Evolutionary conservation across 1,140 invertebrate genomes (phyloP), one percentile per base, ranked within the genome.

Genomic region (Pygmarrhopalites habei): DNA sequence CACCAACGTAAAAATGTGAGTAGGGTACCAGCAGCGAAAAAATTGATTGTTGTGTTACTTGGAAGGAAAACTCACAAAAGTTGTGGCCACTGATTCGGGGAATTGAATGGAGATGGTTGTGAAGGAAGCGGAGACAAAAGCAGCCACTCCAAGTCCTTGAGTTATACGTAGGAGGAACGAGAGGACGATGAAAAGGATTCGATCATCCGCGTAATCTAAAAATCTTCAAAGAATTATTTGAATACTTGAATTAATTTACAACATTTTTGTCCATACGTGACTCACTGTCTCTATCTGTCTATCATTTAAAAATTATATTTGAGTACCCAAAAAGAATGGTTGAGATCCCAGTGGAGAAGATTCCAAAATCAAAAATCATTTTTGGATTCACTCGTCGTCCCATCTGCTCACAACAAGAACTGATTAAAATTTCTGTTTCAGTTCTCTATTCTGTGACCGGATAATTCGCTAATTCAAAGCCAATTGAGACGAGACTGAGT

Each of bases 311-410:
- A 49, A 51, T 30, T 21, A n/a, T 1, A 21, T 28, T 7, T 15
- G 64, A 66, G 60, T 72, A 78, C 75, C 78, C 79, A 74, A 80
- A 80, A 21, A 79, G 60, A 47, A 80, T 67, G 5, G 62, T 56
- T 26, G 64, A 61, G 15, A 60, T 82, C 26, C 87, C 89, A 0
- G 88, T 89, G 0, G 88, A 90, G 67, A 92, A 82, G 52, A 95
- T 89, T 1, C 92, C 92, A 43, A 83, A 82, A 73, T 91, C 88
- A 77, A 93, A 92, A 55, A 94, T 78, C 14, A 87, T 74, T 73
- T 92, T 93, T 0, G 91, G 87, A 1, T 91, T 90, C 55, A 94
- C 83, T 66, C 77, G 80, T 35, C 5, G 5, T 67, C 88, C 86
- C 53, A 95, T 78, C 85, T 86, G 72, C 15, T 23, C 2, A 43